Percentiles rank a stretch among this genome's conserved stretches.
Conservation (phyloP, 1,140 invertebrate genomes). For the Artemia franciscana region DNA sequence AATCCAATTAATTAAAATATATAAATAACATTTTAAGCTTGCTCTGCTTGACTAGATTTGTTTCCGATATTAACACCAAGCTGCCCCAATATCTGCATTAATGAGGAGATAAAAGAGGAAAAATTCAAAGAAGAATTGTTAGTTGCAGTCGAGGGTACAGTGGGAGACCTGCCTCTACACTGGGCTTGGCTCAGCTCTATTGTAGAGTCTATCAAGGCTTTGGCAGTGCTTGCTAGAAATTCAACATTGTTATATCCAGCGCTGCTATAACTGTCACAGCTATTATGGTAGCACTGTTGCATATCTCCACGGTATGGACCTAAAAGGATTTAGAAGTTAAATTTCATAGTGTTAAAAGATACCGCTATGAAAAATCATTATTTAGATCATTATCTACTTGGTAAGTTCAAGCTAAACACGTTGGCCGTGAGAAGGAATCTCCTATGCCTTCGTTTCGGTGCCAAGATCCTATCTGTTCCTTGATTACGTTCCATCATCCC, state of each 20-base stretch:
- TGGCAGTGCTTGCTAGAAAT: slow-evolving; percentile 14
- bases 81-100: neutral
- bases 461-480: too few relatives aligned
- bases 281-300: slow-evolving; percentile 21
- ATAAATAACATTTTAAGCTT: too few relatives aligned
- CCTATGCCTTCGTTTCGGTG: too few relatives aligned
- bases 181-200: slow-evolving; percentile 10
- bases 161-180: neutral
- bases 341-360: too few relatives aligned
- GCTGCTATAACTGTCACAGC: slow-evolving; percentile 17
- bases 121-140: neutral
- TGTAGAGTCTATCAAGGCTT: slow-evolving; percentile 13
- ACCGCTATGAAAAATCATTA: too few relatives aligned
- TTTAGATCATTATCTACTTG: too few relatives aligned
- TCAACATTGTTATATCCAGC: slow-evolving; percentile 12
- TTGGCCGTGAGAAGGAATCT: too few relatives aligned
- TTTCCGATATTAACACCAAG: neutral
- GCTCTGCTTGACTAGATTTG: neutral
- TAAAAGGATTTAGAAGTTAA: slow-evolving; percentile 5
- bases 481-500: too few relatives aligned
- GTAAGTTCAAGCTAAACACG: too few relatives aligned
- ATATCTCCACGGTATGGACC: slow-evolving; percentile 23
- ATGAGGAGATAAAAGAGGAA: neutral
- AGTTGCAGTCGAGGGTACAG: neutral
- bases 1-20: too few relatives aligned